phyloP scores from a whole-genome alignment of 2,888 invertebrate species.

The Limenitis arthemis region DNA sequence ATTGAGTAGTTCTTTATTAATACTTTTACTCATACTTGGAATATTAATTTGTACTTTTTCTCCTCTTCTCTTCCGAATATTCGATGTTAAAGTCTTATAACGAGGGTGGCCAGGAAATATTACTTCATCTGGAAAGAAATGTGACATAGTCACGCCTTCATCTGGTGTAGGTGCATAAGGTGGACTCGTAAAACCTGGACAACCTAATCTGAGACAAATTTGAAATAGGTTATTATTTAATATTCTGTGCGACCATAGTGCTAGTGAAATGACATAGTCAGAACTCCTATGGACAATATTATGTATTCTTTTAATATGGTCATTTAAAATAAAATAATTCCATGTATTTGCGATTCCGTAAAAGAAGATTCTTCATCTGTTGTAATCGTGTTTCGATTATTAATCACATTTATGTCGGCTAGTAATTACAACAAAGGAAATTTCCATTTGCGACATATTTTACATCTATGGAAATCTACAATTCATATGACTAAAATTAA shows the following conservation, averaged over 20 bases:
- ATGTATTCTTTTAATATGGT: slow-evolving; percentile 10
- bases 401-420: slow-evolving; percentile 20
- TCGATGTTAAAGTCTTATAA: slow-evolving; percentile 92
- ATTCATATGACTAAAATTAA: no score
- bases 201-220: slow-evolving; percentile 80
- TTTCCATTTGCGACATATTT: slow-evolving; percentile 6
- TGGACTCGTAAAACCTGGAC: slow-evolving; percentile 90
- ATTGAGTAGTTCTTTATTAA: neutral
- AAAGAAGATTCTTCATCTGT: slow-evolving; percentile 23
- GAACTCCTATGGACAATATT: no score
- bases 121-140: slow-evolving; percentile 95
- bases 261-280: no score
- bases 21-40: slow-evolving; percentile 77
- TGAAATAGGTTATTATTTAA: neutral
- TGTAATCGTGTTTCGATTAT: slow-evolving; percentile 18
- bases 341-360: slow-evolving; percentile 20
- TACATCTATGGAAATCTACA: slow-evolving; percentile 1
- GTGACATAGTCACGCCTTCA: slow-evolving; percentile 81
- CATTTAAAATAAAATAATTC: slow-evolving; percentile 17
- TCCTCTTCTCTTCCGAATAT: slow-evolving; percentile 92
- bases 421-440: slow-evolving; percentile 21
- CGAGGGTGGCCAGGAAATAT: slow-evolving; percentile 96
- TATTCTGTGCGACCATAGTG: no score
- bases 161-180: slow-evolving; percentile 75
- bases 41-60: slow-evolving; percentile 97